These are phyloP conservation scores for Troglohyphantes excavatus DNA, from an alignment of 2,888 invertebrate species.

Conservation along the genomic window DNA sequence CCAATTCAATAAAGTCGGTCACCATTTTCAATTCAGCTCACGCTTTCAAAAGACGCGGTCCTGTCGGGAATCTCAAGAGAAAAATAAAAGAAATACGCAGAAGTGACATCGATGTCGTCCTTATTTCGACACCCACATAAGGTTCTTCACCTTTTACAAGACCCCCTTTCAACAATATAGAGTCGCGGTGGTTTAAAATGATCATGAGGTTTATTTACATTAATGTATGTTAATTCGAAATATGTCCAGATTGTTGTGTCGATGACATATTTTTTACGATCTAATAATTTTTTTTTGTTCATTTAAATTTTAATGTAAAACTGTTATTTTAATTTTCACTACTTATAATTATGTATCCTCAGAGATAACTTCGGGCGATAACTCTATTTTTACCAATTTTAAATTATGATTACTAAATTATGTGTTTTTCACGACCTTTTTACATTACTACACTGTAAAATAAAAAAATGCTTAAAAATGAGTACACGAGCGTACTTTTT, in stretches of 20 bases:
- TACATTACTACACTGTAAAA: too few relatives aligned
- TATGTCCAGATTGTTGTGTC: too few relatives aligned
- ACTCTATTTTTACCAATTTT: too few relatives aligned
- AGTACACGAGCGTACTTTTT: too few relatives aligned
- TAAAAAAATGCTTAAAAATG: too few relatives aligned
- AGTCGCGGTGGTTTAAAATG: background rate
- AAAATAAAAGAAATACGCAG: background rate
- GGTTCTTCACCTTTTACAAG: background rate
- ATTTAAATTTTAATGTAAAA: background rate
- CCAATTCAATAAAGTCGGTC: slow-evolving; percentile 37
- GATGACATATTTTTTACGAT: too few relatives aligned
- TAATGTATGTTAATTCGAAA: background rate
- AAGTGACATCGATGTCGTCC: background rate
- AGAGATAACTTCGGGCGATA: too few relatives aligned
- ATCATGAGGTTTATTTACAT: background rate
- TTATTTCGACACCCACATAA: slow-evolving; percentile 3
- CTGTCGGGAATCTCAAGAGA: background rate
- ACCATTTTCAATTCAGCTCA: slow-evolving; percentile 41
- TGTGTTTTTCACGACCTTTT: too few relatives aligned
- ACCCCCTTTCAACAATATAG: background rate
- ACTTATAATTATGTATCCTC: too few relatives aligned
- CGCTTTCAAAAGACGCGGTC: background rate
- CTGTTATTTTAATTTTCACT: too few relatives aligned
- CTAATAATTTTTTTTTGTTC: background rate
- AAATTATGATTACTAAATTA: too few relatives aligned